phyloP scores from a whole-genome alignment of 2,888 invertebrate genomes.

The Enoplolaimus lenunculus region DNA sequence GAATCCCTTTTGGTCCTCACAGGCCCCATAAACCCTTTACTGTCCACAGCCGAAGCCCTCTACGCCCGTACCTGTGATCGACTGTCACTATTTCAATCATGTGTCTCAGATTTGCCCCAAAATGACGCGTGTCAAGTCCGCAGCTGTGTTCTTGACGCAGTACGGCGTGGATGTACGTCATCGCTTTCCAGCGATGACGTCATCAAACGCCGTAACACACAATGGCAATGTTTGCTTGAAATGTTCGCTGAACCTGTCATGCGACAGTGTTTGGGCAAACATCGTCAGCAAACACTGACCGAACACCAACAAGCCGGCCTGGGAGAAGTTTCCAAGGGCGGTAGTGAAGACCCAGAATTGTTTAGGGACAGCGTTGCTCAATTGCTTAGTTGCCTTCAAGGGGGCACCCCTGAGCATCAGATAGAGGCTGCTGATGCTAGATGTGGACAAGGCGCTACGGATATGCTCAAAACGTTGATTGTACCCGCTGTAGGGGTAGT shows the following conservation, averaged over 20 bases:
- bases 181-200: background rate
- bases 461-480: background rate
- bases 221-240: background rate
- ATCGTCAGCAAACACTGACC: background rate
- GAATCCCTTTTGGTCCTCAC: background rate
- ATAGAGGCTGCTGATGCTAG: background rate
- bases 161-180: background rate
- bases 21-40: background rate
- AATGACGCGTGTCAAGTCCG: background rate
- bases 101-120: background rate
- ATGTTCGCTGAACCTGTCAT: background rate
- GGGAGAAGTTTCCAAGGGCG: background rate
- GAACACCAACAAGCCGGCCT: background rate
- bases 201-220: background rate
- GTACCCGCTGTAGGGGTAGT: background rate
- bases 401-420: no score
- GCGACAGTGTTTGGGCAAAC: background rate
- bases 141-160: background rate
- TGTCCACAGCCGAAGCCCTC: background rate
- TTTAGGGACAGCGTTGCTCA: background rate
- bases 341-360: background rate
- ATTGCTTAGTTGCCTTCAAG: background rate
- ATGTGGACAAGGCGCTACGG: background rate
- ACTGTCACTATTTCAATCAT: background rate
- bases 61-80: background rate